Conservation (phyloP, 2,797 vertebrate species). For the Microctenopoma lineatum region DNA sequence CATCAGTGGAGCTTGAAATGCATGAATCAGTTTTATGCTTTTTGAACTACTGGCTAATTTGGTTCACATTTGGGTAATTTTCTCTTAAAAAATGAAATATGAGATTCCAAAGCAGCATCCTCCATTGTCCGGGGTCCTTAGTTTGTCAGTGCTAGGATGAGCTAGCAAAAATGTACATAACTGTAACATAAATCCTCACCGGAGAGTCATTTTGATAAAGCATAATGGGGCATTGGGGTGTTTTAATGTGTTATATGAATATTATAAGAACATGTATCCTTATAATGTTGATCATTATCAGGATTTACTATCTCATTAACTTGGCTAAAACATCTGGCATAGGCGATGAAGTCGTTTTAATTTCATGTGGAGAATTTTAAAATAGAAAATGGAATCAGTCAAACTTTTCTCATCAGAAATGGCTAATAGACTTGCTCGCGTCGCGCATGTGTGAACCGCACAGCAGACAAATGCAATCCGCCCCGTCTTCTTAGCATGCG, state of each 20-base stretch:
- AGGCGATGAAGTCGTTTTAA: background rate
- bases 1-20: slow-evolving; percentile 3
- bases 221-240: background rate
- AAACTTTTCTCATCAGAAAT: background rate
- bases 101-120: background rate
- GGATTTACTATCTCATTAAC: slow-evolving; percentile 35
- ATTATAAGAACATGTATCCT: slow-evolving; percentile 35
- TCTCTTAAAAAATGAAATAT: background rate
- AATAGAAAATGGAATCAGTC: background rate
- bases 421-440: background rate
- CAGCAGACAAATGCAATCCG: slow-evolving; percentile 1
- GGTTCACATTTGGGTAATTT: background rate
- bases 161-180: background rate
- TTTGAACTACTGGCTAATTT: slow-evolving; percentile 25
- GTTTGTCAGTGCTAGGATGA: background rate
- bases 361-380: background rate
- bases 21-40: slow-evolving; percentile 23
- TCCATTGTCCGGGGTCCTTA: background rate
- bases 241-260: slow-evolving; percentile 26
- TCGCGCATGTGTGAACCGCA: slow-evolving; percentile 1
- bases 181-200: background rate
- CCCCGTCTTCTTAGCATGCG: slow-evolving; percentile 16
- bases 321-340: slow-evolving; percentile 12
- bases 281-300: slow-evolving; percentile 20
- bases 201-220: background rate